These are phyloP conservation scores for Drosophila crucigera DNA, from an alignment of 2,888 invertebrate species.

Conservation along the genomic window DNA sequence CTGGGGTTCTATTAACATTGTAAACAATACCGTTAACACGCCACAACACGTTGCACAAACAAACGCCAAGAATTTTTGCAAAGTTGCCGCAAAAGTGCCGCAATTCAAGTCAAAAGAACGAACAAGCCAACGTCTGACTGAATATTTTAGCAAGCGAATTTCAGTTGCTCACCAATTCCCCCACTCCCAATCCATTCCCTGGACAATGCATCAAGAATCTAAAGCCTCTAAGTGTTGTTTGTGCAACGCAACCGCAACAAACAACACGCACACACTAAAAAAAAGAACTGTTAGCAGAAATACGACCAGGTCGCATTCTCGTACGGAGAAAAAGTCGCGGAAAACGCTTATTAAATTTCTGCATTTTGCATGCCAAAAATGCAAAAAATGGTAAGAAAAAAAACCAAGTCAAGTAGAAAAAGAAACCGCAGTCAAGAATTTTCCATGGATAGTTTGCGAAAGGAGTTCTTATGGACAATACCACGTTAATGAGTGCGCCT, in stretches of 20 bases:
- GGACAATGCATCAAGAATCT: constrained; percentile 53
- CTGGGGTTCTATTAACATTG: constrained; percentile 73
- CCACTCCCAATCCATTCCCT: not conserved
- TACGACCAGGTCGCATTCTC: constrained; percentile 42
- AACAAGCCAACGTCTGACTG: constrained; percentile 42
- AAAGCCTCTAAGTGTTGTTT: constrained; percentile 24
- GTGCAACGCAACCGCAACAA: constrained; percentile 49
- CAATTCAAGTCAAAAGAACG: constrained; percentile 28
- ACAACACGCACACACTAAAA: constrained; percentile 28
- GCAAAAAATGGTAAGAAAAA: constrained; percentile 15
- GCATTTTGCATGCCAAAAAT: constrained; percentile 67
- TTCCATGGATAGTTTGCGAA: constrained; percentile 14
- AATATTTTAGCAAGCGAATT: constrained; percentile 48
- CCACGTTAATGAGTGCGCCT: constrained; percentile 53
- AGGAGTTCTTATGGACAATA: constrained; percentile 20
- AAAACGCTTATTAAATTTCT: constrained; percentile 77
- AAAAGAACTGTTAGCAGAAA: constrained; percentile 66
- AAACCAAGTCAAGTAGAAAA: constrained; percentile 20
- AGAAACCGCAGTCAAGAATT: constrained; percentile 59
- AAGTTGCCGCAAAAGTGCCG: constrained; percentile 34
- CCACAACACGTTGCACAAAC: constrained; percentile 59
- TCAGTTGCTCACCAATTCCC: constrained; percentile 8
- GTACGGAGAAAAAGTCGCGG: constrained; percentile 37
- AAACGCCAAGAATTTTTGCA: constrained; percentile 44
- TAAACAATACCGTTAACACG: constrained; percentile 81